Conservation (phyloP, 2,113 vertebrate species). For the Scalopus aquaticus region DNA sequence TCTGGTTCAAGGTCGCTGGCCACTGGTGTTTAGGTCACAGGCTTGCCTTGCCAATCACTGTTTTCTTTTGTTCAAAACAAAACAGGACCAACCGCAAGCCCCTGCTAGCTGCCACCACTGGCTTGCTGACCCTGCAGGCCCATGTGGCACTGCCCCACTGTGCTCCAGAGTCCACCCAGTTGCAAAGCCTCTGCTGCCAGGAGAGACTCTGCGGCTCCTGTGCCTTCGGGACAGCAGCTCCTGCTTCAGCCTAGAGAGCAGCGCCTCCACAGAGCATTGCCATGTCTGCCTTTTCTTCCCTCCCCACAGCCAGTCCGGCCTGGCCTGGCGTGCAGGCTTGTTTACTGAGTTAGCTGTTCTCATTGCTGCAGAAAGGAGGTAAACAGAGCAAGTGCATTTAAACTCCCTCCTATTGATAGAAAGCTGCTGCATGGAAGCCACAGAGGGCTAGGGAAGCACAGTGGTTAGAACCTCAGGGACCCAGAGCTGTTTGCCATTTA, state of each 20-base stretch:
- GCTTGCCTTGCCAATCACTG: conserved; percentile 35
- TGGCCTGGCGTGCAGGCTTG: neutral
- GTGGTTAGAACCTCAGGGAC: neutral
- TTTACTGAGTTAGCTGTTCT: neutral
- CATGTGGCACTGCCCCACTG: fast-evolving
- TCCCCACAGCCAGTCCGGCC: neutral
- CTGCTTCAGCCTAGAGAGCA: neutral
- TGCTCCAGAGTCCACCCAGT: neutral
- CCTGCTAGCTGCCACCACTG: neutral
- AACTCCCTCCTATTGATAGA: neutral
- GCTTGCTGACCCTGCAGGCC: neutral
- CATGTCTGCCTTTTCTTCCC: neutral
- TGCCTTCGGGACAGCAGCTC: neutral
- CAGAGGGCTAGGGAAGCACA: neutral
- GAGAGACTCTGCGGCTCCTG: neutral
- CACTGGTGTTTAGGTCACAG: neutral
- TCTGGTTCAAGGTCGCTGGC: conserved; percentile 3
- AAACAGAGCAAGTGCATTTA: neutral
- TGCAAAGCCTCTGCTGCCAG: fast-evolving
- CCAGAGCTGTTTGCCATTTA: neutral
- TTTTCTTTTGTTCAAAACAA: conserved; percentile 30
- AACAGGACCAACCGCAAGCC: neutral
- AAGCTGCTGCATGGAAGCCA: neutral
- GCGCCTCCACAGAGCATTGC: neutral
- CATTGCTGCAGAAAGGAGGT: neutral